phyloP scores from a whole-genome alignment of 2,797 vertebrate species.

The Malacoctenus gilli region DNA sequence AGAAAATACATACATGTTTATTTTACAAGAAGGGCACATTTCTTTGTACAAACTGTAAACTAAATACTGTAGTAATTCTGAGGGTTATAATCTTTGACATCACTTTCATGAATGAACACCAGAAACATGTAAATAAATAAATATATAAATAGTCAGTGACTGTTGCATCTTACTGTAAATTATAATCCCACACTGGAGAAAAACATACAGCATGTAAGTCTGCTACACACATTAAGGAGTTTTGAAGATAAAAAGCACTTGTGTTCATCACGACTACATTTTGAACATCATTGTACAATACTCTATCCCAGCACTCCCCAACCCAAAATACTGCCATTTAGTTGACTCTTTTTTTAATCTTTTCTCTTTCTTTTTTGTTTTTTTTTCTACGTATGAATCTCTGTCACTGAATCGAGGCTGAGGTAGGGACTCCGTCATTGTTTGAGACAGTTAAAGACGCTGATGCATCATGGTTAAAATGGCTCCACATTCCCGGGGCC shows the following conservation, averaged over 20 bases:
- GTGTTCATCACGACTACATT: conserved; percentile 83
- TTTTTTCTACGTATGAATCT: conserved; percentile 59
- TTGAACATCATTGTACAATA: conserved; percentile 81
- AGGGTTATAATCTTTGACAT: conserved; percentile 76
- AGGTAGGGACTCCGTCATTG: conserved; percentile 62
- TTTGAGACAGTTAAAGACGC: conserved; percentile 28
- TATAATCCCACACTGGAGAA: conserved; percentile 69
- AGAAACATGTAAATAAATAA: conserved; percentile 73
- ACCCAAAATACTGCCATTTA: conserved; percentile 60
- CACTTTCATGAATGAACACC: conserved; percentile 74
- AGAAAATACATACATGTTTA: conserved; percentile 80
- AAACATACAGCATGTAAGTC: conserved; percentile 73
- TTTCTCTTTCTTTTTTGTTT: conserved; percentile 26
- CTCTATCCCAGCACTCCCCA: conserved; percentile 58
- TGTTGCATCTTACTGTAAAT: conserved; percentile 53
- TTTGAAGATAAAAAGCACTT: conserved; percentile 82
- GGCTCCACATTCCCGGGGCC: conserved; percentile 32
- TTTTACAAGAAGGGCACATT: conserved; percentile 81
- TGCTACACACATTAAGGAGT: conserved; percentile 78
- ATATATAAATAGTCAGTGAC: conserved; percentile 64
- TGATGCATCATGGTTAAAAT: conserved; percentile 32
- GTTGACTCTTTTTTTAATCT: not conserved
- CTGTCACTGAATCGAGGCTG: conserved; percentile 47
- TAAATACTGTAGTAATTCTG: conserved; percentile 74
- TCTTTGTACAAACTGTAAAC: conserved; percentile 80